A percentile compares a stretch with the other conserved stretches of the same genome.
Evolutionary conservation across 2,797 vertebrate species (phyloP).

Genomic region (Fistularia tabacaria): DNA sequence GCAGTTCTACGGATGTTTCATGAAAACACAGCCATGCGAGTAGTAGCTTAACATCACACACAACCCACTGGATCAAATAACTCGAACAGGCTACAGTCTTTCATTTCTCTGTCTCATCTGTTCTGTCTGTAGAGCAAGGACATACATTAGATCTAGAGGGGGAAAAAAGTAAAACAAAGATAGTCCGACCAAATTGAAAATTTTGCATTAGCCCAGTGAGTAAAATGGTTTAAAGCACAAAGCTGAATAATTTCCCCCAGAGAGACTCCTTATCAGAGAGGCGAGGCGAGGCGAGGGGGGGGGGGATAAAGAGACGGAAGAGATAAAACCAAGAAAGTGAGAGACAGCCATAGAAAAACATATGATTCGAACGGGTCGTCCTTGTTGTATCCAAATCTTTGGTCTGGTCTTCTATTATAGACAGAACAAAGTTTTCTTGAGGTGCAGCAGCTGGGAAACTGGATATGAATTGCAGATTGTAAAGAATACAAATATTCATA

Average conservation of each 20-base stretch:
- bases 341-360: conserved; percentile 9
- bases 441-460: conserved; percentile 35
- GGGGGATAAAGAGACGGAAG: conserved; percentile 1
- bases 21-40: conserved; percentile 4
- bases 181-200: background rate
- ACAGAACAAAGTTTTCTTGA: conserved; percentile 38
- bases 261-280: conserved; percentile 19
- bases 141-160: conserved; percentile 1
- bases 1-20: background rate
- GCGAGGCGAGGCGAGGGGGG: background rate
- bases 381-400: conserved; percentile 25
- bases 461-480: conserved; percentile 31
- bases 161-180: conserved; percentile 14
- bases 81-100: background rate
- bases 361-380: conserved; percentile 27
- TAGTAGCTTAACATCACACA: conserved; percentile 5
- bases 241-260: conserved; percentile 2
- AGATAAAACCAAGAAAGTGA: conserved; percentile 18
- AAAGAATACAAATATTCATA: conserved; percentile 22
- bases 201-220: conserved; percentile 3
- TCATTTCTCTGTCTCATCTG: background rate
- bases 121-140: conserved; percentile 10
- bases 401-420: conserved; percentile 28
- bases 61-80: background rate
- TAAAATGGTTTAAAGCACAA: background rate